Evolutionary conservation across 2,113 vertebrate genomes (phyloP), one percentile per base, ranked within the genome.

Genomic region (Ceyx margarethae): DNA sequence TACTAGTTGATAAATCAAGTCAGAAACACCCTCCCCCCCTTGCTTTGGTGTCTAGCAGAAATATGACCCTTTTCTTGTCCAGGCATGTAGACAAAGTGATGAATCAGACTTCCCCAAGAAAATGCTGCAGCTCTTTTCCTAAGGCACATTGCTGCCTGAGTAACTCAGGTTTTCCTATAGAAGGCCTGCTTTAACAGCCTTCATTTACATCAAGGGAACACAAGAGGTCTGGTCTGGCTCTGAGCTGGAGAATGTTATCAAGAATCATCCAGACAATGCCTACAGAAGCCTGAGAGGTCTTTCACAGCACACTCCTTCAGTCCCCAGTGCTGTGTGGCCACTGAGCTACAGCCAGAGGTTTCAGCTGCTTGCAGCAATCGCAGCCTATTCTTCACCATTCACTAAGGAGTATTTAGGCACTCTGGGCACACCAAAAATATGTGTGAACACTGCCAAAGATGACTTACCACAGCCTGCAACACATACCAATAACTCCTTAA

Each of bases 1-100:
- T 31, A 64, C 89, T 90, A 92, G 88, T 87, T 96, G 95, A 96
- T 94, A 96, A 97, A 90, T 95, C 93, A 95, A 81, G 93, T 76
- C 79, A 82, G 73, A 94, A 96, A 67, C 87, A 62, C 50, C 31
- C 91, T 48, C 67, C 89, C 84, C 71, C 26, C 71, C 58, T 17
- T 2, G 10, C 94, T 80, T 92, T 81, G 61, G 90, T 96, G 91
- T 93, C 95, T 90, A 75, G 83, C 65, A 94, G 93, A 95, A 91
- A 96, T 94, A 95, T 87, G 87, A 92, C 93, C 80, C 89, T 89
- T 69, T 93, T 82, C 95, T 95, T 86, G 94, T 90, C 92, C 94
- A 90, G 93, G 90, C 93, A 87, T 77, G 95, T 92, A 92, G 89
- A 95, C 74, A 87, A 50, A 96, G 84, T 82, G 93, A 96, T 96